Conservation (phyloP, 53 echinoderm and acorn worm genomes). For the Echinometra lucunter region DNA sequence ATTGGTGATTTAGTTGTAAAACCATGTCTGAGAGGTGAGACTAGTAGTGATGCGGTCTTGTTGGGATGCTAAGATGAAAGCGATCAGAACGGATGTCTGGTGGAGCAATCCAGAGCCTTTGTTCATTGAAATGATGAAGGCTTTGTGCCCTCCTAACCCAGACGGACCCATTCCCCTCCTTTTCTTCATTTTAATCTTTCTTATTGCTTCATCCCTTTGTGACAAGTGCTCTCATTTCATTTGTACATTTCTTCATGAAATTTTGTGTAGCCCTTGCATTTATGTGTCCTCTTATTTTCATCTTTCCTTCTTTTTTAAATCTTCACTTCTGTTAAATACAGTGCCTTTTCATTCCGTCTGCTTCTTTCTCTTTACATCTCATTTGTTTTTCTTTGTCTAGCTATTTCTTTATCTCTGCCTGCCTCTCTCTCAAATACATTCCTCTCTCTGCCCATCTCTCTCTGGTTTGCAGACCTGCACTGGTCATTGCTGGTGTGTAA, state of each 20-base stretch:
- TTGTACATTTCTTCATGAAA: not conserved
- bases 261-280: not conserved
- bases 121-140: not conserved
- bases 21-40: not conserved
- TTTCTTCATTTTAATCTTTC: not conserved
- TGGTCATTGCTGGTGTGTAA: too few relatives aligned
- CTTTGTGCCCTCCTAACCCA: slow-evolving; percentile 17
- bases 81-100: slow-evolving; percentile 32
- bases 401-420: not conserved
- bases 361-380: not conserved
- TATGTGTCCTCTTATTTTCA: not conserved
- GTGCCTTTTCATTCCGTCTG: not conserved
- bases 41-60: slow-evolving; percentile 17
- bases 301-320: not conserved
- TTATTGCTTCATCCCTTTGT: slow-evolving; percentile 27
- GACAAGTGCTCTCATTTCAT: not conserved
- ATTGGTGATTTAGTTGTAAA: not conserved
- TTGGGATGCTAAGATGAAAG: not conserved
- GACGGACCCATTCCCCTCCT: slow-evolving; percentile 32
- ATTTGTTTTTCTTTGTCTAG: not conserved
- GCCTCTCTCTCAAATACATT: not conserved
- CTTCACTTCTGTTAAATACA: not conserved
- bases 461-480: too few relatives aligned
- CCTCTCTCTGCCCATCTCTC: not conserved
- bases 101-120: slow-evolving; percentile 31